phyloP scores from a whole-genome alignment of 1,140 invertebrate genomes.

The Dysdera silvatica region DNA sequence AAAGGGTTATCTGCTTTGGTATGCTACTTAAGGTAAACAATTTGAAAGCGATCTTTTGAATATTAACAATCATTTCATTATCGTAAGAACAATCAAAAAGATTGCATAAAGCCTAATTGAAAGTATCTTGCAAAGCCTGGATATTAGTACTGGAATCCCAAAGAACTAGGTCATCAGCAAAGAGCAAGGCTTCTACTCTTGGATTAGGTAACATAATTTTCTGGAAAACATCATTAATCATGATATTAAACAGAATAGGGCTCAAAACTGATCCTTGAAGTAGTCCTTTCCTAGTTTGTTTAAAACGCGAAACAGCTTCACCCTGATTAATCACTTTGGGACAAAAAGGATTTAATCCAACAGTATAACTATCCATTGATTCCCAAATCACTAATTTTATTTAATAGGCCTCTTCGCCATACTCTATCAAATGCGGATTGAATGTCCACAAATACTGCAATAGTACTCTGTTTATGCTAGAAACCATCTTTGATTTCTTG shows the following conservation, averaged over 20 bases:
- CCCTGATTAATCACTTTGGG: not conserved
- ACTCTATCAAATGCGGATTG: constrained; percentile 4
- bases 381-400: not conserved
- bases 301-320: not conserved
- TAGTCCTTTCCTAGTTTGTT: not conserved
- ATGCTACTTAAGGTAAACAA: too few species aligned
- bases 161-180: not conserved
- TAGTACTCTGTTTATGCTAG: not conserved
- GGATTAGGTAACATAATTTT: not conserved
- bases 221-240: not conserved
- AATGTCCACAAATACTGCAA: constrained; percentile 8
- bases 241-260: not conserved
- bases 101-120: too few species aligned
- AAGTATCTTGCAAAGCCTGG: too few species aligned
- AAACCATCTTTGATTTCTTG: constrained; percentile 2
- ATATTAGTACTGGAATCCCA: too few species aligned
- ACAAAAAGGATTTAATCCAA: not conserved
- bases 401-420: not conserved
- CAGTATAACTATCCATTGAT: too few species aligned
- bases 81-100: too few species aligned
- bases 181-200: not conserved
- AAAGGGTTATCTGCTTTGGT: too few species aligned
- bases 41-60: too few species aligned
- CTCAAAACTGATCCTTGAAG: not conserved
- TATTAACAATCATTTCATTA: too few species aligned